Conservation (phyloP, 2,888 invertebrate genomes). For the Spicauda simplicius region DNA sequence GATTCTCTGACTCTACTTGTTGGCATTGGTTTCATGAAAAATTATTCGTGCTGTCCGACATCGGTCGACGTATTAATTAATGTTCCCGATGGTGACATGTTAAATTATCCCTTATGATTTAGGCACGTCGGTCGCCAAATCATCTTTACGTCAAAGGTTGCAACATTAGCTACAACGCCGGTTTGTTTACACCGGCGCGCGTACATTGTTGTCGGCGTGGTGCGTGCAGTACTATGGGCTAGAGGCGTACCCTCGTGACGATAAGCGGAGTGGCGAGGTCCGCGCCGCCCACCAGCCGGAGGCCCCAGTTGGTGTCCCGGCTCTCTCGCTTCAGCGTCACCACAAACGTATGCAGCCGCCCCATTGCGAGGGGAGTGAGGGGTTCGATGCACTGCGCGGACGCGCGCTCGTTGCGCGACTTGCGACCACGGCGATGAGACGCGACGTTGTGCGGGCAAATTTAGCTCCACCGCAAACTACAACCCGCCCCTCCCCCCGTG, state of each 20-base stretch:
- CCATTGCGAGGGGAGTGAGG: conserved; percentile 74
- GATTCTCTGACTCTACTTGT: conserved; percentile 9
- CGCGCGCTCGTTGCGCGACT: conserved; percentile 60
- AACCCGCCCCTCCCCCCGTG: conserved; percentile 62
- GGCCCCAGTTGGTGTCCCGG: conserved; percentile 92
- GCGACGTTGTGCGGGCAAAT: conserved; percentile 77
- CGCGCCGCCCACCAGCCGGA: conserved; percentile 93
- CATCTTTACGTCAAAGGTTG: conserved; percentile 21
- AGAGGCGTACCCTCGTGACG: conserved; percentile 91
- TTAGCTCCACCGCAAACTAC: conserved; percentile 70
- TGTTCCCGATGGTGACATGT: conserved; percentile 19
- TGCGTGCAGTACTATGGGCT: conserved; percentile 22
- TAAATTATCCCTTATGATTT: conserved; percentile 34
- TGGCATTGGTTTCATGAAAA: conserved; percentile 29
- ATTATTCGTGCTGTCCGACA: conserved; percentile 9
- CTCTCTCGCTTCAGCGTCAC: conserved; percentile 90
- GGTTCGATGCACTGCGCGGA: conserved; percentile 61
- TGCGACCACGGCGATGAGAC: conserved; percentile 72
- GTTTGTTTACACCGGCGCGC: conserved; percentile 73
- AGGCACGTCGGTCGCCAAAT: conserved; percentile 32
- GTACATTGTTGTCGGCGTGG: conserved; percentile 42
- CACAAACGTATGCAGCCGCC: conserved; percentile 90
- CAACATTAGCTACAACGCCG: conserved; percentile 33
- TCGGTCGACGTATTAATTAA: conserved; percentile 15
- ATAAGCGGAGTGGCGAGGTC: conserved; percentile 94